phyloP scores from a whole-genome alignment of 1,140 invertebrate genomes.

The Trichoplusia ni region DNA sequence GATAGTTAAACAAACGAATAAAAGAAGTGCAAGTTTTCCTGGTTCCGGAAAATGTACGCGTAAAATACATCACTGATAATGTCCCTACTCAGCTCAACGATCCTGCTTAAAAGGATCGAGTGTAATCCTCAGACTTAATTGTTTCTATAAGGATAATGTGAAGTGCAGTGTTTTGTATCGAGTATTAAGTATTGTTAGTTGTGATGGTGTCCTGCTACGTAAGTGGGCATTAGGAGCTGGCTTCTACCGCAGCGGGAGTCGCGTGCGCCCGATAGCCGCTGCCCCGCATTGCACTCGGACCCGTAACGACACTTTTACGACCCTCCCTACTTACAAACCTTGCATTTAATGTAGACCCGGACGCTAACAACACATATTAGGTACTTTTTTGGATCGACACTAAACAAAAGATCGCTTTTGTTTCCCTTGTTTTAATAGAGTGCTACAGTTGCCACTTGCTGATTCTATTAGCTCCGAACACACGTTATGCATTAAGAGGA shows the following conservation, averaged over 20 bases:
- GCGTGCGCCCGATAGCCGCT: conserved; percentile 60
- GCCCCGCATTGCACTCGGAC: conserved; percentile 46
- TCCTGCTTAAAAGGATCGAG: no score
- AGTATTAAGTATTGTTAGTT: background rate
- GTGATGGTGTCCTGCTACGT: background rate
- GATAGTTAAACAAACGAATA: no score
- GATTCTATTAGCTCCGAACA: conserved; percentile 55
- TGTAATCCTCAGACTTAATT: no score
- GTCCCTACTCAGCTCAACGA: no score
- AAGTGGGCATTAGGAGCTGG: conserved; percentile 19
- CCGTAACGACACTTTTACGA: conserved; percentile 58
- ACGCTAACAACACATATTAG: conserved; percentile 49
- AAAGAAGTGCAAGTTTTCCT: no score
- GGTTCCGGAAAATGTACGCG: no score
- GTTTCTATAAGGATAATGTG: no score
- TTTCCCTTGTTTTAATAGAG: conserved; percentile 41
- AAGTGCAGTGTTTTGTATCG: no score
- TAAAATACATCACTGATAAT: no score
- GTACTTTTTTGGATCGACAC: conserved; percentile 61
- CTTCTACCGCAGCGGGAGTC: conserved; percentile 47
- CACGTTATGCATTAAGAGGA: conserved; percentile 44
- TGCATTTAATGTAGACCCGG: conserved; percentile 61
- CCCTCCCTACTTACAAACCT: conserved; percentile 54
- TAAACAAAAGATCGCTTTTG: conserved; percentile 48
- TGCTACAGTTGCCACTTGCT: conserved; percentile 39